Base-by-base conservation (phyloP, 2,797 vertebrate genomes). In the Smutsia gigantea region DNA sequence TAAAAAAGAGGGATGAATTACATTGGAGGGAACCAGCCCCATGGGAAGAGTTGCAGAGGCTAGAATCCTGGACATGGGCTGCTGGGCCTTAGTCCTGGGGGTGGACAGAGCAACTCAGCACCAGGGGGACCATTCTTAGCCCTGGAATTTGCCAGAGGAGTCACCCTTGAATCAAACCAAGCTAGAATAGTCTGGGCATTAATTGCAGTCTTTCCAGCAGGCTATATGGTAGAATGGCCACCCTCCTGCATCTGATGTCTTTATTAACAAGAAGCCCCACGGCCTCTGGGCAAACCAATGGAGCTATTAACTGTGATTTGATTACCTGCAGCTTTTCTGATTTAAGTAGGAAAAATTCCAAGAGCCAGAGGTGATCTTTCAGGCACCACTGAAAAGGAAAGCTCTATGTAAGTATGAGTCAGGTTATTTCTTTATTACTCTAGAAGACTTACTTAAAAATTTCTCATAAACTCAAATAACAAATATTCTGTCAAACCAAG, bases 401-500 rank as follows among this genome's bases (percentile, higher is more conserved):
- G 14, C 11, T 42, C 39, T 69, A 51, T 69, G 64, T 34, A 75
- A 39, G 2, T 57, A 59, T 39, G 49, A 84, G 34, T 87, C 10
- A 8, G 46, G 19, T 95, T 75, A 46, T 92, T 92, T 95, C 61
- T 81, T 93, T 42, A 74, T 69, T 85, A 59, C 27, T 71, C 17
- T n/a, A 5, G 14, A 87, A 95, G 31, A 63, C 31, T 21, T 91
- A 68, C 34, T 83, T 51, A 82, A 27, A 81, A 94, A 91, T 81
- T 93, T 75, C 78, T 93, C 64, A 59, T 84, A 49, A 64, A 69
- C 27, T 88, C 68, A 89, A 83, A 74, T 79, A 75, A 53, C 12
- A 85, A 95, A 77, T 64, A 77, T 23, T 79, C 66, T 89, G 51
- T 64, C 71, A 96, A 87, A 69, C 51, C 49, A 42, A 39, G 13